phyloP scores from a whole-genome alignment of 2,797 vertebrate species.

The Echiichthys vipera region DNA sequence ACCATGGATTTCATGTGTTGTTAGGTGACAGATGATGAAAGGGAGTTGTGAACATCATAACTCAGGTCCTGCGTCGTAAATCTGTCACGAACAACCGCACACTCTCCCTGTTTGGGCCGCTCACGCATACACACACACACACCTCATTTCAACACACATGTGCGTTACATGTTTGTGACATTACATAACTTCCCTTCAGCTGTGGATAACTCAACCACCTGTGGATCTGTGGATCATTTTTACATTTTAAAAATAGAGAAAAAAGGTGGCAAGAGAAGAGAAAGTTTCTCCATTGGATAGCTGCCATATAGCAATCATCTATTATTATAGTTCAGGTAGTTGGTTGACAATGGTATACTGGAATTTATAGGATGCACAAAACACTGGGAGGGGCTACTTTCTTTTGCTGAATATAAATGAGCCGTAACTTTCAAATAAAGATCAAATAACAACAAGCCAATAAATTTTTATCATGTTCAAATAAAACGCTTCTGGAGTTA shows the following conservation, averaged over 20 bases:
- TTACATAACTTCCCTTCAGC: constrained; percentile 46
- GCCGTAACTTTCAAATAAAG: neutral
- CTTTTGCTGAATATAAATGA: constrained; percentile 18
- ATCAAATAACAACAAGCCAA: neutral
- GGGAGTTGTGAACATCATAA: constrained; percentile 66
- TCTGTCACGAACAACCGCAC: constrained; percentile 56
- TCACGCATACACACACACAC: constrained; percentile 2
- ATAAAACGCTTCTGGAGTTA: neutral
- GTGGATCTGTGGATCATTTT: neutral
- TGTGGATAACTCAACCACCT: constrained; percentile 30
- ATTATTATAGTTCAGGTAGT: constrained; percentile 7
- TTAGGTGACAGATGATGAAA: constrained; percentile 73
- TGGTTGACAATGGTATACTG: neutral
- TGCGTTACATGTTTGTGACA: constrained; percentile 45
- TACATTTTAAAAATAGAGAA: constrained; percentile 1
- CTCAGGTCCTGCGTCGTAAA: constrained; percentile 68
- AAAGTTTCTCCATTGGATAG: neutral
- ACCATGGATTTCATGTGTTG: constrained; percentile 66
- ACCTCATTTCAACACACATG: constrained; percentile 51
- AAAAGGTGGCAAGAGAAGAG: neutral
- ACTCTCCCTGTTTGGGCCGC: constrained; percentile 27
- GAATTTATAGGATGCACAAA: constrained; percentile 24
- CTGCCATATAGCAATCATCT: constrained; percentile 9
- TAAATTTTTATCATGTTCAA: neutral
- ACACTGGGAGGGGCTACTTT: neutral